Evolutionary conservation across 2,113 vertebrate species (phyloP).

Genomic region (Cygnus buccinator): DNA sequence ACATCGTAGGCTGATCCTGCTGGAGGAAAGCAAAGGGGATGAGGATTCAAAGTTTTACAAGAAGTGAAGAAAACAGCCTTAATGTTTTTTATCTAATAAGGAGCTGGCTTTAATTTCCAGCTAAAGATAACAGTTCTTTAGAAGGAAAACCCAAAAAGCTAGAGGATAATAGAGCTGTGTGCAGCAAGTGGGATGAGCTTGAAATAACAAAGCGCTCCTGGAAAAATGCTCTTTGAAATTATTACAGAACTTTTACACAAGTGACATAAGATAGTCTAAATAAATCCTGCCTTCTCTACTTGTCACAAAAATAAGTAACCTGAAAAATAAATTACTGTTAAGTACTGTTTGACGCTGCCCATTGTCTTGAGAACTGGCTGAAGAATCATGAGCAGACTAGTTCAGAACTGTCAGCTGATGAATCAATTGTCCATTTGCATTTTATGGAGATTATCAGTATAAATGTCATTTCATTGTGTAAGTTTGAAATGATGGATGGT

Average conservation of each 20-base stretch:
- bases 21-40: background rate
- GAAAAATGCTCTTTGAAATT: background rate
- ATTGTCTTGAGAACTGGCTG: background rate
- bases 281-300: background rate
- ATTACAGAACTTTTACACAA: background rate
- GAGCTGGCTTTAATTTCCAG: background rate
- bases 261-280: background rate
- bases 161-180: background rate
- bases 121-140: background rate
- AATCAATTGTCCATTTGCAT: background rate
- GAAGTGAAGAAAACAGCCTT: background rate
- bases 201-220: background rate
- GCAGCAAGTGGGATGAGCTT: background rate
- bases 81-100: background rate
- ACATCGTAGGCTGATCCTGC: background rate
- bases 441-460: background rate
- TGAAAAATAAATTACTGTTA: background rate
- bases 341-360: background rate
- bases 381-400: background rate
- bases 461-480: background rate
- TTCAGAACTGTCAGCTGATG: background rate
- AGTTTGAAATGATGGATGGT: background rate
- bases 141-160: background rate
- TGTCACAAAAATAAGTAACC: background rate
- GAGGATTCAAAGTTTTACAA: background rate